Percentiles rank a stretch among this genome's conserved stretches.
phyloP scores from a whole-genome alignment of 2,888 invertebrate species.

The Drosophila yooni region DNA sequence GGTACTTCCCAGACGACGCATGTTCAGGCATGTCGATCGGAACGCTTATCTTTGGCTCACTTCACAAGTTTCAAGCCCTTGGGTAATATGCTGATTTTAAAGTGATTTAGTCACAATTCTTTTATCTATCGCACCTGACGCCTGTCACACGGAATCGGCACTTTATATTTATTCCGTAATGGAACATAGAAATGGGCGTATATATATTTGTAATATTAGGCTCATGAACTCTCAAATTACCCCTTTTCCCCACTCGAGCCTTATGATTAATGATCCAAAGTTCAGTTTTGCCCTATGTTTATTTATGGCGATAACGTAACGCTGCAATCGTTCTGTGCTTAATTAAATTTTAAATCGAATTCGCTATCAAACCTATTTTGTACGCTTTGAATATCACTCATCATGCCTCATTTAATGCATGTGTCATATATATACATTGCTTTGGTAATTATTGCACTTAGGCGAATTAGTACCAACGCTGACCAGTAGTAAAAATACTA shows the following conservation, averaged over 20 bases:
- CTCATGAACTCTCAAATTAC: slow-evolving; percentile 5
- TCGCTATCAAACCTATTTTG: slow-evolving; percentile 37
- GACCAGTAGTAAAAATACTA: slow-evolving; percentile 33
- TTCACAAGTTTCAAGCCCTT: slow-evolving; percentile 35
- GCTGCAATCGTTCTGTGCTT: slow-evolving; percentile 33
- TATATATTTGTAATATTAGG: background rate
- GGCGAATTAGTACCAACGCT: background rate
- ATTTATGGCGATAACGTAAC: slow-evolving; percentile 66
- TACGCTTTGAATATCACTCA: slow-evolving; percentile 12
- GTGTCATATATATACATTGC: slow-evolving; percentile 46
- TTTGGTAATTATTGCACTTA: slow-evolving; percentile 51
- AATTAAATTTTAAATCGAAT: slow-evolving; percentile 53
- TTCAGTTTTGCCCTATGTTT: slow-evolving; percentile 45
- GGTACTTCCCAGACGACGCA: slow-evolving; percentile 57
- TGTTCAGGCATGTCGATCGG: slow-evolving; percentile 25
- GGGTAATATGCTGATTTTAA: slow-evolving; percentile 63
- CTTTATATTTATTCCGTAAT: slow-evolving; percentile 1
- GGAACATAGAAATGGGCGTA: background rate
- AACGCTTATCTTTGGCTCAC: slow-evolving; percentile 54
- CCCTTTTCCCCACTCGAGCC: slow-evolving; percentile 6
- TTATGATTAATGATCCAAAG: slow-evolving; percentile 74
- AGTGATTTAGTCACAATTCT: slow-evolving; percentile 63
- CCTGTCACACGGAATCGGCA: slow-evolving; percentile 4
- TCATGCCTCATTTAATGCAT: slow-evolving; percentile 16
- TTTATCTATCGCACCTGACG: slow-evolving; percentile 41